Conservation (phyloP, 1,140 invertebrate genomes). For the Melipona quadrifasciata region DNA sequence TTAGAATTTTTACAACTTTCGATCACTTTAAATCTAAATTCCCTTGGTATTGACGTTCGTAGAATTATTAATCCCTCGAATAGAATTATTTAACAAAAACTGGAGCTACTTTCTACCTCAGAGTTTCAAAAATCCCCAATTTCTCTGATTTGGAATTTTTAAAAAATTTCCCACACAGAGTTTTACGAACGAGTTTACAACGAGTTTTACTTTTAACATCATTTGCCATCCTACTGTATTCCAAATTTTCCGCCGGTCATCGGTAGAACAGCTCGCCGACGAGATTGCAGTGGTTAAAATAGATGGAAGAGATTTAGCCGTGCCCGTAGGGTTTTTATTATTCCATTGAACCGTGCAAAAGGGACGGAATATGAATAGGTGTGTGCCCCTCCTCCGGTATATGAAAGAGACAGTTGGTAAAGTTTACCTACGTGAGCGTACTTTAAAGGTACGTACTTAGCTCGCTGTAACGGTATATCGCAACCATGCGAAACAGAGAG, state of each 20-base stretch:
- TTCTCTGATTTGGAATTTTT: too few relatives aligned
- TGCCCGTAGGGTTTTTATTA: constrained; percentile 58
- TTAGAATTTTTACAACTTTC: too few relatives aligned
- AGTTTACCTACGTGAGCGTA: constrained; percentile 68
- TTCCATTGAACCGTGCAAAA: constrained; percentile 59
- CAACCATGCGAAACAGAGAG: constrained; percentile 10
- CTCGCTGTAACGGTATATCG: constrained; percentile 58
- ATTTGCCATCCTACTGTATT: background rate
- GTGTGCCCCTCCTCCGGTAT: constrained; percentile 41
- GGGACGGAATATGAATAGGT: constrained; percentile 65
- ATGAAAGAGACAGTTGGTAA: constrained; percentile 60
- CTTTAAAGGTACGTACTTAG: constrained; percentile 54
- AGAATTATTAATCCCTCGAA: too few relatives aligned
- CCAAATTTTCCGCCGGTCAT: background rate
- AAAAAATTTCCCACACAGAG: too few relatives aligned
- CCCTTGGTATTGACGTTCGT: too few relatives aligned
- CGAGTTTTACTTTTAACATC: background rate
- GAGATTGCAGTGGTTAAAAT: background rate
- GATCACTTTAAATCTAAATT: too few relatives aligned
- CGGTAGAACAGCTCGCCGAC: background rate
- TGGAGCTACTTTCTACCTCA: too few relatives aligned
- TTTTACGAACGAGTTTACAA: too few relatives aligned
- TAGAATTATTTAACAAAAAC: too few relatives aligned
- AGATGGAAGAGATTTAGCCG: constrained; percentile 21
- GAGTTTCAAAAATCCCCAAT: too few relatives aligned